Evolutionary conservation across 2,113 vertebrate species (phyloP), one percentile per base, ranked within the genome.

Genomic region (Pluvianellus socialis): DNA sequence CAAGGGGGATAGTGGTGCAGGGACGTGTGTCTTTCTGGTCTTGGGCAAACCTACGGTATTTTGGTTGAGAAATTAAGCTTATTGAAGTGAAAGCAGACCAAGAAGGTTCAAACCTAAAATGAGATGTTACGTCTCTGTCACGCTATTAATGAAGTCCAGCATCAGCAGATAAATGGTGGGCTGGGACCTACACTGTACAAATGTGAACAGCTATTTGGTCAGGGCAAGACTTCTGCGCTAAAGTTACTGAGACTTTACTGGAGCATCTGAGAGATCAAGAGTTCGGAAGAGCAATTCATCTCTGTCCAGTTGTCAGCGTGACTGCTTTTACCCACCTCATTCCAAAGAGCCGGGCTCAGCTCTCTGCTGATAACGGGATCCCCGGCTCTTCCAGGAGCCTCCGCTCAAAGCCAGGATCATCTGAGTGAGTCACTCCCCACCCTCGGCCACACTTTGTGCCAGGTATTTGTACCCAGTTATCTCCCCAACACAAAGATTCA

Each of bases 341-440:
- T 66, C 65, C 32, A 16, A 89, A 42, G 4, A 79, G 12, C 26
- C 26, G 33, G 6, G 21, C 4, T 38, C 14, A 19, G 2, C 22
- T 76, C 49, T 27, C 67, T 45, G 45, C 21, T 40, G 5, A 0
- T 38, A 21, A 27, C 2, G 0, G 66, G 21, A 22, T 19, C 32
- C 16, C 16, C 52, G 52, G 17, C 14, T 45, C 75, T 49, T 59
- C 32, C 18, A 79, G 52, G 8, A 87, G 15, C 10, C n/a, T 62
- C 50, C 1, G 1, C 42, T 55, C 56, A 67, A 7, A 45, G n/a
- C 21, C 79, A 38, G 13, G 15, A 83, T 26, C 40, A 38, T 24
- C 32, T 1, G 4, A 38, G 14, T 7, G 24, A 61, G 67, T 26
- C 0, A 0, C 2, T 79, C 15, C 22, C 18, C 0, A 1, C 5